A percentile compares a stretch with the other conserved stretches of the same genome.
These are phyloP conservation scores for Bombus huntii DNA, from an alignment of 1,140 invertebrate genomes.

Conservation along the genomic window DNA sequence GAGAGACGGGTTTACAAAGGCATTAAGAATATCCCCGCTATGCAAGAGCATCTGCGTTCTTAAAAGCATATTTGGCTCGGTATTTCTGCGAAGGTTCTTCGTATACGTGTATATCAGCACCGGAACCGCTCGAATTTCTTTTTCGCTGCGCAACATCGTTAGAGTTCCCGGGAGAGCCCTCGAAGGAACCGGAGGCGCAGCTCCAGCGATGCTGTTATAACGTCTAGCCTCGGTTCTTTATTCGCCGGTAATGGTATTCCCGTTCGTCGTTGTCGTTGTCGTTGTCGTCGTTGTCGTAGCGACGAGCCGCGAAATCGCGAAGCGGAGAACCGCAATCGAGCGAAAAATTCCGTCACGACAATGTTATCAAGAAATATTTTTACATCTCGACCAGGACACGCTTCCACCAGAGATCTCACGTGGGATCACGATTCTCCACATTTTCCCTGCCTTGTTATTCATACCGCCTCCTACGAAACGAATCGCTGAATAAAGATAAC, in stretches of 20 bases:
- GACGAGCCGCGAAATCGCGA: conserved; percentile 20
- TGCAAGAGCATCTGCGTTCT: conserved; percentile 66
- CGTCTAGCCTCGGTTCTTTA: conserved; percentile 52
- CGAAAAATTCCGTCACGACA: conserved; percentile 37
- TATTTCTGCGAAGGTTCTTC: conserved; percentile 50
- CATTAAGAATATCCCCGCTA: conserved; percentile 75
- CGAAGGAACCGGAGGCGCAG: conserved; percentile 45
- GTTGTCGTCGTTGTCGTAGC: neutral
- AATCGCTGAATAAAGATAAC: neutral
- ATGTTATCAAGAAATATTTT: conserved; percentile 49
- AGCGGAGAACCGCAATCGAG: conserved; percentile 23
- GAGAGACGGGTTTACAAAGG: conserved; percentile 69
- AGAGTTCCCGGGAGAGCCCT: conserved; percentile 47
- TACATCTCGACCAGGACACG: neutral
- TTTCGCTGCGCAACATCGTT: conserved; percentile 64
- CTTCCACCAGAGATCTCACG: neutral
- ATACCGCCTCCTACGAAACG: neutral
- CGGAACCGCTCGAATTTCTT: conserved; percentile 65
- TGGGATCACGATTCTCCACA: too few relatives aligned
- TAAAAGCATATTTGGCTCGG: conserved; percentile 72
- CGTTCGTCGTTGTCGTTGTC: conserved; percentile 26
- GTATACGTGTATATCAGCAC: conserved; percentile 5
- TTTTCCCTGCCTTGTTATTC: neutral
- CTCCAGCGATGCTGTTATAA: conserved; percentile 35
- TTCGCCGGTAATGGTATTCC: conserved; percentile 56